Base-by-base conservation (phyloP, 2,113 vertebrate genomes). In the Triplophysa rosa region DNA sequence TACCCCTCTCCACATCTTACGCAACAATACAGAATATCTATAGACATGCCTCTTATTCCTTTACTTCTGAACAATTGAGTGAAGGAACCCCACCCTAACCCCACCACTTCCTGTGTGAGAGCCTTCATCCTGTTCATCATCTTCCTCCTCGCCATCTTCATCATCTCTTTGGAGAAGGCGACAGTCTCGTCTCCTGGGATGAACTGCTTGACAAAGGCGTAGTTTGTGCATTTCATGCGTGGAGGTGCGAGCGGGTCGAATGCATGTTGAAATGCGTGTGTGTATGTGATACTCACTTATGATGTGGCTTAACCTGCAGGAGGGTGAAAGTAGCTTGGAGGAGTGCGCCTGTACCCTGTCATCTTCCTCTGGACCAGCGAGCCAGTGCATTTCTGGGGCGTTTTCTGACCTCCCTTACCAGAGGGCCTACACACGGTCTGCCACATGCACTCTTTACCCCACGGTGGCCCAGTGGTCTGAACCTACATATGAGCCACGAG, bases 401-500 rank as follows among this genome's bases (percentile, higher is more conserved):
- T 88, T 58, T 75, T 77, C 77, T 88, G 91, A 90, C 88, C 79
- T 87, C 67, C 68, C 77, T 84, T 73, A 85, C 86, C 26, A 79
- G 83, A 62, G 87, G 87, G 86, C 84, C 80, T 45, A 83, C 85
- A 85, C 85, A 83, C 74, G 79, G 78, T 84, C 83, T 66, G 67
- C 82, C 80, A 84, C 82, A 83, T 88, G 87, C 79, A 33, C 80
- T 78, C 88, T 75, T 23, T 68, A 77, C 79, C 69, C 71, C 42
- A 52, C 42, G 58, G 84, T 24, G 83, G 90, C 29, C 85, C 89
- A 91, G 89, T 93, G 85, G 92, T 88, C 89, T 92, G 93, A 92
- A 92, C 89, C 85, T 90, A 94, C 93, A 94, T 93, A 91, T 94
- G 93, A 94, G 95, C 94, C 94, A 96, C 94, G 95, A 93, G 94